Evolutionary conservation across 2,888 invertebrate genomes (phyloP).

Genomic region (Rotaria magnacalcarata): DNA sequence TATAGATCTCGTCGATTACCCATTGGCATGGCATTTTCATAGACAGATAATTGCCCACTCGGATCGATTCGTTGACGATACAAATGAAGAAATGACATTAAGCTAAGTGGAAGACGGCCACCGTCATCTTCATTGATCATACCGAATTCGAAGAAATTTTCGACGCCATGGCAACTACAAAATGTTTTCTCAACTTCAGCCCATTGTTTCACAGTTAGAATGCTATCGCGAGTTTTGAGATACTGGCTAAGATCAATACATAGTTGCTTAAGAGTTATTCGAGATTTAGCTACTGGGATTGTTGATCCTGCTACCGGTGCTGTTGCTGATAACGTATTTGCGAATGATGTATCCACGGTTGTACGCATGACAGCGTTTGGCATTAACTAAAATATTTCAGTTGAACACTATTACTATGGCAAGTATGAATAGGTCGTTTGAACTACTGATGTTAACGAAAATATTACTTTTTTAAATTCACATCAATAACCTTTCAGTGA

Average conservation of each 20-base stretch:
- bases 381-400: too few species aligned
- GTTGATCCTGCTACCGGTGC: not conserved
- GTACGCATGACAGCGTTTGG: too few species aligned
- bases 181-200: not conserved
- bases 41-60: not conserved
- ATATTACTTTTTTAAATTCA: too few species aligned
- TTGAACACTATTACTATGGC: too few species aligned
- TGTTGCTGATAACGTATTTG: not conserved
- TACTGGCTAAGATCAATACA: not conserved
- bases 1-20: not conserved
- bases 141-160: not conserved
- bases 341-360: too few species aligned
- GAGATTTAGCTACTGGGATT: not conserved
- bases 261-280: not conserved
- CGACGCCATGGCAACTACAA: not conserved
- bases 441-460: too few species aligned
- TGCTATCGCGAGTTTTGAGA: not conserved
- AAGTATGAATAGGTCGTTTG: too few species aligned
- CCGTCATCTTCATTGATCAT: not conserved
- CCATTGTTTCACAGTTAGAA: not conserved
- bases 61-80: not conserved
- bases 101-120: not conserved
- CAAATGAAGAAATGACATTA: not conserved
- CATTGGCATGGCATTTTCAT: not conserved
- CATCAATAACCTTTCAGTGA: too few species aligned